phyloP scores from a whole-genome alignment of 2,888 invertebrate genomes.

The Hypselothyrea guttata region DNA sequence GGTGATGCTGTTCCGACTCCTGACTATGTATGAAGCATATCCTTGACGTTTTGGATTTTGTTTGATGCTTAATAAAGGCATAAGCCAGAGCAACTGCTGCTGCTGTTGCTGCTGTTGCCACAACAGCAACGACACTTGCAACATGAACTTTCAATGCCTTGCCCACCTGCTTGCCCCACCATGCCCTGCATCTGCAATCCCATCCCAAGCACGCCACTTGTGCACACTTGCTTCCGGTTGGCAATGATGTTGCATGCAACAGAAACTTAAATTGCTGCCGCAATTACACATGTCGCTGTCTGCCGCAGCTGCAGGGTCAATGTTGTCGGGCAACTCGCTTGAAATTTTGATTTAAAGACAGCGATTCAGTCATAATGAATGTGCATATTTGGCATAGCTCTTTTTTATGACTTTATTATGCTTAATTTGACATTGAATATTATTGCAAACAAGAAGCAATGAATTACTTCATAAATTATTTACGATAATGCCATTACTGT shows the following conservation, averaged over 20 bases:
- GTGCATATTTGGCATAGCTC: too few species aligned
- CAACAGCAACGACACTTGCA: conserved; percentile 14
- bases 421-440: too few species aligned
- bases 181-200: conserved; percentile 19
- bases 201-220: conserved; percentile 55
- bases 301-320: conserved; percentile 65
- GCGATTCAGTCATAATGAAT: too few species aligned
- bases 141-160: conserved; percentile 57
- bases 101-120: too few species aligned
- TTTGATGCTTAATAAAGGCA: conserved; percentile 75
- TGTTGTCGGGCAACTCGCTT: conserved; percentile 53
- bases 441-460: too few species aligned
- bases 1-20: conserved; percentile 39
- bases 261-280: conserved; percentile 70
- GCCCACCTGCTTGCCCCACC: conserved; percentile 16
- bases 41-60: conserved; percentile 74
- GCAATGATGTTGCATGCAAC: conserved; percentile 59
- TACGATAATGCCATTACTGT: too few species aligned
- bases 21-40: conserved; percentile 70
- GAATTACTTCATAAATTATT: too few species aligned
- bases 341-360: conserved; percentile 51
- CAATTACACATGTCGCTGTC: conserved; percentile 72
- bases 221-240: conserved; percentile 68
- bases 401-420: too few species aligned
- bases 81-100: conserved; percentile 45